Percentiles rank a stretch among this genome's conserved stretches.
These are phyloP conservation scores for Acholoe squamosa DNA, from an alignment of 2,888 invertebrate species.

Conservation along the genomic window DNA sequence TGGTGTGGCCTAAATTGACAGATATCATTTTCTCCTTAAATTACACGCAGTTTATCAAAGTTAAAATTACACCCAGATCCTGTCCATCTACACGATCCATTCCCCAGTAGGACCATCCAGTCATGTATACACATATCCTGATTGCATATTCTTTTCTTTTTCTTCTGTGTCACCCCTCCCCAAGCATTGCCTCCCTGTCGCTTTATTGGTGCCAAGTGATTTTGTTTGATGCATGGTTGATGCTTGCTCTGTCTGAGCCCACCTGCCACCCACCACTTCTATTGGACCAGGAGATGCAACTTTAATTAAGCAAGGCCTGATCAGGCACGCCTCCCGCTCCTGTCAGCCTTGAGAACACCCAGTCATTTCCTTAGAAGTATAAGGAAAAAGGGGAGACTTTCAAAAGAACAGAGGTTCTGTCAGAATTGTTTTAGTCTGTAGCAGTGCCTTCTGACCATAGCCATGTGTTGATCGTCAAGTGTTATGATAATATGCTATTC, in stretches of 20 bases:
- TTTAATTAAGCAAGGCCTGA: not conserved
- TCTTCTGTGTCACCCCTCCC: not conserved
- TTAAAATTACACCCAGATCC: too few species aligned
- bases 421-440: too few species aligned
- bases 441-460: too few species aligned
- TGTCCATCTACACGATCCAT: not conserved
- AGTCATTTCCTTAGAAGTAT: not conserved
- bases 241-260: not conserved
- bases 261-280: conserved; percentile 22
- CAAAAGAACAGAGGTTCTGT: conserved; percentile 3
- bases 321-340: not conserved
- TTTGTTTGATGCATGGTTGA: conserved; percentile 31
- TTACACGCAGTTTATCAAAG: too few species aligned
- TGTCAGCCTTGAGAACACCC: conserved; percentile 23
- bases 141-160: not conserved
- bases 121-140: not conserved
- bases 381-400: not conserved
- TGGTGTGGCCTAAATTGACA: too few species aligned
- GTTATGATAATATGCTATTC: too few species aligned
- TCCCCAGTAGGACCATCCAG: not conserved
- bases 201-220: conserved; percentile 14
- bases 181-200: not conserved
- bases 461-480: too few species aligned
- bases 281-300: not conserved
- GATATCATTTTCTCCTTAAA: not conserved